Base-by-base conservation (phyloP, 1,140 invertebrate species). In the Wiebesia pumilae region DNA sequence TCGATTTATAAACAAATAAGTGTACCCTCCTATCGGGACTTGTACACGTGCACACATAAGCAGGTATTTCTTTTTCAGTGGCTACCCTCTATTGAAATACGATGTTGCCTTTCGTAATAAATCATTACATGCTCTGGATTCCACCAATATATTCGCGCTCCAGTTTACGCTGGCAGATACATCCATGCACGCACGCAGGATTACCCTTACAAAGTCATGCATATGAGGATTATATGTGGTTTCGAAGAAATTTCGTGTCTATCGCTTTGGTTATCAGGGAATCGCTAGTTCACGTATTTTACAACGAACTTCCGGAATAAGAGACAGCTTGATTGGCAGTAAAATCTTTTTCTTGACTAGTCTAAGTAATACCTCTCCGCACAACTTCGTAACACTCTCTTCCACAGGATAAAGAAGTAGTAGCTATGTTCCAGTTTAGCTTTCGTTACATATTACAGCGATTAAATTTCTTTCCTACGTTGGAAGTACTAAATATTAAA, bases 241-340 rank as follows among this genome's bases (percentile, higher is more conserved):
- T 58, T 40, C n/a, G 9, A 19, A 47, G 38, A 33, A 43, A 78
- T 40, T 84, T 27, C 73, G 43, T 9, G 21, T 58, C 27, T 0
- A 0, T 12, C 77, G 47, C n/a, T 58, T 67, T 40, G 21, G 58
- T 43, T 79, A 65, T 71, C 43, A 14, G 7, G 14, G 33, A 81
- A 43, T 69, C 35, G 3, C 77, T 35, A 54, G 67, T 19, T 40
- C n/a, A 6, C 33, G n/a, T n/a, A 40, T 86, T 86, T 86, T 86
- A 86, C 67, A 69, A 81, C 21, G 67, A 43, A 14, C 1, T 38
- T 51, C 43, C 43, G 4, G 33, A 12, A 35, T 38, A n/a, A 73
- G 73, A 51, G 54, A 27, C 40, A 78, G 30, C 47, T 83, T 86
- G 77, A 86, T 83, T 83, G 85, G 85, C 62, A 67, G 40, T 86